These are phyloP conservation scores for Noctua janthe DNA, from an alignment of 2,888 invertebrate genomes.

Conservation along the genomic window DNA sequence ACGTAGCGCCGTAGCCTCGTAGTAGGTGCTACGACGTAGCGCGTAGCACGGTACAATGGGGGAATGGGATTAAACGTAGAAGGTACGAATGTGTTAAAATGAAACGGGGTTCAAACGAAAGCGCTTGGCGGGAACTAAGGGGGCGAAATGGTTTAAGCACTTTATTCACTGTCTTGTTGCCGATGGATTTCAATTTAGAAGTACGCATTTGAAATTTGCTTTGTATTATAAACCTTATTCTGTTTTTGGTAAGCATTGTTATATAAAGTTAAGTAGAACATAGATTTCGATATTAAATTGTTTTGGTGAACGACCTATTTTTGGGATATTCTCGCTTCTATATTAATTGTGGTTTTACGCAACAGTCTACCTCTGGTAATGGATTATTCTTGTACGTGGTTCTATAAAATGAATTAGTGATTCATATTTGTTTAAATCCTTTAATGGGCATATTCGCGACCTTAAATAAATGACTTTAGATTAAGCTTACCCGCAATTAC, in stretches of 20 bases:
- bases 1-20: conserved; percentile 64
- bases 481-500: conserved; percentile 93
- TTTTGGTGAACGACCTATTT: conserved; percentile 19
- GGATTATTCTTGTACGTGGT: not conserved
- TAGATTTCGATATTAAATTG: conserved; percentile 15
- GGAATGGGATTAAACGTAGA: conserved; percentile 56
- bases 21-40: conserved; percentile 60
- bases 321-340: not conserved
- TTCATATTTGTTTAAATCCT: not conserved
- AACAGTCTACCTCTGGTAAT: not conserved
- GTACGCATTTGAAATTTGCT: conserved; percentile 44
- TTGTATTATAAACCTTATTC: conserved; percentile 44
- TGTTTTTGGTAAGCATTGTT: conserved; percentile 16
- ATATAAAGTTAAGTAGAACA: not conserved
- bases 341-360: not conserved
- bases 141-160: conserved; percentile 49
- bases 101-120: conserved; percentile 50
- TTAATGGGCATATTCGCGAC: no score
- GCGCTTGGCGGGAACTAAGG: conserved; percentile 26
- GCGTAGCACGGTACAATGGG: conserved; percentile 38
- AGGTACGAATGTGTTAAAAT: conserved; percentile 46
- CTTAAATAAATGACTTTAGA: not conserved
- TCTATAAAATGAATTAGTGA: not conserved
- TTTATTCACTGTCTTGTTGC: conserved; percentile 54
- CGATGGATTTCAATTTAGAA: conserved; percentile 57